Percentiles rank a stretch among this genome's conserved stretches.
Conservation (phyloP, 1,140 invertebrate genomes). For the Ridgeia piscesae region DNA sequence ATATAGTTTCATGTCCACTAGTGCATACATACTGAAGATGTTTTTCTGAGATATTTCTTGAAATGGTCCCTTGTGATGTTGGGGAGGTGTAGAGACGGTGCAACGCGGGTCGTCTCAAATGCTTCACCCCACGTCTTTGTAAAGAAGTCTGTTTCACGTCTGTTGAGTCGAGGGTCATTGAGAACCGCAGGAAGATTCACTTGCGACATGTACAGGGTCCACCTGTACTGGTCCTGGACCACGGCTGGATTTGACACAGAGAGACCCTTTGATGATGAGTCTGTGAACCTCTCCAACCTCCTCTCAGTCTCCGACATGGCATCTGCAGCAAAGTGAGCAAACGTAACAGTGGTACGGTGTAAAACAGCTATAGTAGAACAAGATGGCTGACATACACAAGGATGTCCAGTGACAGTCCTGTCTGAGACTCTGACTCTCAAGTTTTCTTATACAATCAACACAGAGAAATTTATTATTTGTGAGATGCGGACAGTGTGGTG, state of each 20-base stretch:
- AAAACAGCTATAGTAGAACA: neutral
- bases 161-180: constrained; percentile 89
- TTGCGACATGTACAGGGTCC: constrained; percentile 65
- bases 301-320: neutral
- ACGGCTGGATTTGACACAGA: constrained; percentile 41
- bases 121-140: constrained; percentile 99
- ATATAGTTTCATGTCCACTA: too few species aligned
- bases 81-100: constrained; percentile 77
- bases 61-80: constrained; percentile 83
- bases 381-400: neutral
- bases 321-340: neutral
- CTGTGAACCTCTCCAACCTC: neutral
- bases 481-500: too few species aligned
- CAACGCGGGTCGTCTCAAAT: constrained; percentile 72
- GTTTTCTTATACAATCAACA: too few species aligned
- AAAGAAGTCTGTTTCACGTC: constrained; percentile 75
- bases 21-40: constrained; percentile 34
- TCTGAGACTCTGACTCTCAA: too few species aligned
- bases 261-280: neutral
- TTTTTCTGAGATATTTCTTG: constrained; percentile 77
- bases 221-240: constrained; percentile 57
- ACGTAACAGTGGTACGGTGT: too few species aligned
- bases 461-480: too few species aligned
- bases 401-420: neutral
- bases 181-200: constrained; percentile 91